Evolutionary conservation across 2,888 invertebrate species (phyloP).

Genomic region (Lasioglossum lativentre): DNA sequence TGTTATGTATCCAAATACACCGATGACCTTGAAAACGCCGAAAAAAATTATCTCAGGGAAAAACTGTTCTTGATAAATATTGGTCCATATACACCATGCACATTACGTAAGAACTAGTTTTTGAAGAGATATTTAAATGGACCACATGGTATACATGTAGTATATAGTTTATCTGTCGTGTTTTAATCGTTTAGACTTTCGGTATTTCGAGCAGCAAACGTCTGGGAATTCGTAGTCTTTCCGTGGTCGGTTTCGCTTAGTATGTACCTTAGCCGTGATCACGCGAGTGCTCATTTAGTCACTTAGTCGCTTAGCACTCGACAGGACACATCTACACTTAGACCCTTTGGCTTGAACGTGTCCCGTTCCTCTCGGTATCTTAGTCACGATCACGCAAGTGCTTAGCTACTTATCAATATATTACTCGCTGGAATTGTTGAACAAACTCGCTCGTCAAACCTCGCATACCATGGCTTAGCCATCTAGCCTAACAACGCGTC

Average conservation of each 20-base stretch:
- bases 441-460: neutral
- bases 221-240: neutral
- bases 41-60: too few relatives aligned
- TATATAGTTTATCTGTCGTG: neutral
- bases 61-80: too few relatives aligned
- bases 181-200: neutral
- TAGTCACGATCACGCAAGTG: neutral
- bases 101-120: too few relatives aligned
- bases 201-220: neutral
- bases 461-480: neutral
- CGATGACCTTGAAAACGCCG: too few relatives aligned
- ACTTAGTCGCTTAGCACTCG: neutral
- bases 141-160: too few relatives aligned
- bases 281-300: slow-evolving; percentile 6
- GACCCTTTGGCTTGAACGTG: neutral
- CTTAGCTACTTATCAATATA: slow-evolving; percentile 9
- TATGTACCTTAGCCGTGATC: neutral
- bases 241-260: neutral
- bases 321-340: slow-evolving; percentile 5
- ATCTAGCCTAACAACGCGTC: neutral
- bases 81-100: too few relatives aligned
- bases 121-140: too few relatives aligned
- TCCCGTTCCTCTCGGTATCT: neutral
- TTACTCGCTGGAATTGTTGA: neutral
- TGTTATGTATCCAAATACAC: too few relatives aligned